Conservation (phyloP, 2,113 vertebrate genomes). For the Dipodomys ordii region DNA sequence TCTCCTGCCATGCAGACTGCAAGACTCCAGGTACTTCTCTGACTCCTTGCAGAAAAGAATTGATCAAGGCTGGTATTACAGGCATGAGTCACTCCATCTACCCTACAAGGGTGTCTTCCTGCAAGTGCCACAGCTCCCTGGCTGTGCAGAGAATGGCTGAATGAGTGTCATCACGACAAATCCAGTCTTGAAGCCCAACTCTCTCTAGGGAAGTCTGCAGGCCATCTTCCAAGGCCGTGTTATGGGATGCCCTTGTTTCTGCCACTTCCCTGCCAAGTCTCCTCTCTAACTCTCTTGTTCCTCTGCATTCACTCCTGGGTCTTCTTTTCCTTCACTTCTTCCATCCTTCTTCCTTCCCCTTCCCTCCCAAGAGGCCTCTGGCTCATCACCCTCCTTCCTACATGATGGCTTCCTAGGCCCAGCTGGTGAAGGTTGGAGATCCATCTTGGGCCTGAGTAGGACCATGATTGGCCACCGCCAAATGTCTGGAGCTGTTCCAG, state of each 20-base stretch:
- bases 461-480: not conserved
- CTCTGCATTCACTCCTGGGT: not conserved
- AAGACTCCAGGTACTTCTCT: too few relatives aligned
- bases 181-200: not conserved
- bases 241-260: not conserved
- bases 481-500: not conserved
- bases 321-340: not conserved
- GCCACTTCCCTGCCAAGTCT: not conserved
- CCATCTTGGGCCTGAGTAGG: not conserved
- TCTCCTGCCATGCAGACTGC: too few relatives aligned
- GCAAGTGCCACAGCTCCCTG: not conserved
- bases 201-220: not conserved
- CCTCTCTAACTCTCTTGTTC: not conserved
- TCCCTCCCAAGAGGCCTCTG: not conserved
- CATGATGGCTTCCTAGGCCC: not conserved
- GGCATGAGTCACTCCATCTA: too few relatives aligned
- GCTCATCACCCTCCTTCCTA: not conserved
- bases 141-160: not conserved
- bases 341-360: not conserved
- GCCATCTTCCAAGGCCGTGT: not conserved
- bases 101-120: not conserved
- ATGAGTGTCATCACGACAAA: not conserved
- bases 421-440: not conserved
- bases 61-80: too few relatives aligned
- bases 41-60: too few relatives aligned